Evolutionary conservation across 2,888 invertebrate genomes (phyloP), one percentile per base, ranked within the genome.

Genomic region (Parasteatoda lunata): DNA sequence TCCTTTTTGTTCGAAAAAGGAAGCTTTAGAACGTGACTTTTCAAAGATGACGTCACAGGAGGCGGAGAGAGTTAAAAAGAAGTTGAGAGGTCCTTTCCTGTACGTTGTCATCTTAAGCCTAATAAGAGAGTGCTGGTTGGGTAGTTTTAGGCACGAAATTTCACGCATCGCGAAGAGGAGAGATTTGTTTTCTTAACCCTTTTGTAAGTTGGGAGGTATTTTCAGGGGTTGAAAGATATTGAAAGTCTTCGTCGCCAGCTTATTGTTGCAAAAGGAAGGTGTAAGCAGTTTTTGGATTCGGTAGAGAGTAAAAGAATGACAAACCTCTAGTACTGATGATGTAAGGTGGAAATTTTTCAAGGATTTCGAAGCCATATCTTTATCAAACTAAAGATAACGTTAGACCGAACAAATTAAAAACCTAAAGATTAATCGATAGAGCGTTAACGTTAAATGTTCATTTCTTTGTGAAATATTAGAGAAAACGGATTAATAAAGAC

Each of bases 11-110:
- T 15, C 15, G 72, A 54, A 15, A 11, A 5, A 30, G 59, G 59
- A 13, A 59, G 59, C n/a, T n/a, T 59, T 7, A n/a, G 73, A 77
- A 84, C 84, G 84, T 84, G 84, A 84, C 84, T 84, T 84, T 84
- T 84, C 45, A 45, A 49, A 15, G 77, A 54, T 77, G 84, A 84
- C 77, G 77, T 84, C 84, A 77, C 77, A 72, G 9, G 15, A 64
- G 52, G 69, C 15, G 47, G 48, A 49, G 48, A 11, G 49, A 59
- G 71, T 45, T 52, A 65, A 49, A 65, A 75, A 59, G 15, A 45
- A 65, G 30, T n/a, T 49, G 76, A 69, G 30, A n/a, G 51, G 11
- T 30, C 30, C 30, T 30, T 30, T 30, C 59, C 59, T 59, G 11
- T n/a, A 13, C 59, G 0, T 4, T n/a, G 8, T 59, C n/a, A 13